Percentiles rank a stretch among this genome's conserved stretches.
phyloP scores from a whole-genome alignment of 2,113 vertebrate genomes.

The Oryzias javanicus region DNA sequence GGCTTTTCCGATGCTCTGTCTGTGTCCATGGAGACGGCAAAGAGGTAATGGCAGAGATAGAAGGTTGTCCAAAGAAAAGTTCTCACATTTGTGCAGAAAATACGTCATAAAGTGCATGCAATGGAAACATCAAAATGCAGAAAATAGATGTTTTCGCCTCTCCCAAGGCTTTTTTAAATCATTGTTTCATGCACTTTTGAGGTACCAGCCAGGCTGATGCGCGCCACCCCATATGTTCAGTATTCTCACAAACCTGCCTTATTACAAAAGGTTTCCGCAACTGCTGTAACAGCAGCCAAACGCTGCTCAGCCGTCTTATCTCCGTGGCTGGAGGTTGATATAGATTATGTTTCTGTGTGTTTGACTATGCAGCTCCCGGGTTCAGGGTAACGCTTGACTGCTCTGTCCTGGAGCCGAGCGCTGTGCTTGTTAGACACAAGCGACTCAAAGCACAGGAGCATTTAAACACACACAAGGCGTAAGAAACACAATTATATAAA shows the following conservation, averaged over 20 bases:
- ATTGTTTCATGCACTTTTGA: constrained; percentile 10
- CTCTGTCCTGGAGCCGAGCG: constrained; percentile 19
- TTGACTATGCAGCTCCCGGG: constrained; percentile 17
- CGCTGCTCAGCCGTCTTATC: constrained; percentile 42
- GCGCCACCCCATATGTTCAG: too few species aligned
- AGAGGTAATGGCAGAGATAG: constrained; percentile 44
- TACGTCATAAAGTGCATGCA: constrained; percentile 25
- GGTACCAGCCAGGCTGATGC: not conserved
- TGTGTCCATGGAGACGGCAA: constrained; percentile 50
- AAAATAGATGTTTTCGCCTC: not conserved
- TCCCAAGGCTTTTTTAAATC: too few species aligned
- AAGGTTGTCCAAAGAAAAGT: constrained; percentile 55
- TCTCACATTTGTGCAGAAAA: constrained; percentile 52
- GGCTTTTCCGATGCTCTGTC: constrained; percentile 27
- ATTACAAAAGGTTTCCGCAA: constrained; percentile 16
- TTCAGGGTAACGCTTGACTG: constrained; percentile 24
- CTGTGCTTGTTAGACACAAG: constrained; percentile 17
- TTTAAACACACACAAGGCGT: constrained; percentile 1
- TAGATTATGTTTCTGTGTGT: constrained; percentile 16
- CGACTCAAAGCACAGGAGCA: constrained; percentile 16
- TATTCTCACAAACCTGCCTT: not conserved
- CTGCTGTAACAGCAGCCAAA: constrained; percentile 29
- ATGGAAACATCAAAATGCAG: not conserved
- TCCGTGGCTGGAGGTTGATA: constrained; percentile 27
- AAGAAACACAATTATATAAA: not conserved